phyloP scores from a whole-genome alignment of 2,888 invertebrate species.

The Lasioglossum zephyrum region DNA sequence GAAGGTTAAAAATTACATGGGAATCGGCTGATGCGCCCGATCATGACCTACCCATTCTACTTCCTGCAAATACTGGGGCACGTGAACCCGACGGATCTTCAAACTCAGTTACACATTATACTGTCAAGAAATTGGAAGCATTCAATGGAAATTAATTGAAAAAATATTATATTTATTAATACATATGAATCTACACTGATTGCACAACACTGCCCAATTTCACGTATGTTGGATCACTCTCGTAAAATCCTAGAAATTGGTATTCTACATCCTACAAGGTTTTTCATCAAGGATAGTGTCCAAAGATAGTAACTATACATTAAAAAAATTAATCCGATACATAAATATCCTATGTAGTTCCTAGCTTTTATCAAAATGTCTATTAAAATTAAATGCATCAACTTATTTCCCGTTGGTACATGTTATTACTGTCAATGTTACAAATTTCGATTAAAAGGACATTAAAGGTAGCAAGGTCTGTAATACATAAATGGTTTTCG shows the following conservation, averaged over 20 bases:
- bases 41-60: background rate
- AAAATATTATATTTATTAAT: background rate
- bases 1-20: background rate
- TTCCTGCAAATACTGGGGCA: background rate
- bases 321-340: background rate
- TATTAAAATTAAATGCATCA: too few relatives aligned
- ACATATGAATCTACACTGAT: background rate
- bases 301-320: background rate
- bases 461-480: background rate
- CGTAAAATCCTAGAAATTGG: background rate
- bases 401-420: background rate
- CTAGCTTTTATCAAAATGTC: background rate
- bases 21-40: background rate
- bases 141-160: background rate
- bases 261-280: background rate
- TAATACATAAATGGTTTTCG: background rate
- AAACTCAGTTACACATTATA: background rate
- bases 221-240: fast-evolving
- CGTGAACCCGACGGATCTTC: background rate
- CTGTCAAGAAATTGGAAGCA: background rate
- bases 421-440: background rate
- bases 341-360: background rate
- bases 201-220: background rate
- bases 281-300: background rate
- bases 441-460: background rate